Evolutionary conservation across 2,888 invertebrate species (phyloP).

Genomic region (Cryptosula pallasiana): DNA sequence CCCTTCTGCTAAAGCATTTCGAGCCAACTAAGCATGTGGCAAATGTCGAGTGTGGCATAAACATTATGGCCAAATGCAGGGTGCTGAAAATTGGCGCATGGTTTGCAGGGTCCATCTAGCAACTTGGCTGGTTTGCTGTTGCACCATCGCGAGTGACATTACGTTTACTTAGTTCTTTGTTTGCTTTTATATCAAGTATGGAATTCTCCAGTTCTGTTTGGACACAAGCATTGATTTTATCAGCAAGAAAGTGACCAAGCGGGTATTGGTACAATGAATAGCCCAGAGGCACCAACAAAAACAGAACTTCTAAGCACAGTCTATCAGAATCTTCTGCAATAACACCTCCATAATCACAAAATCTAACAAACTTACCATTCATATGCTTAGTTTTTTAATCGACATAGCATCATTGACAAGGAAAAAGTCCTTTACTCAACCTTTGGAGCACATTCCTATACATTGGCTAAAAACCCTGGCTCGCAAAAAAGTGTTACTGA

Average conservation of each 20-base stretch:
- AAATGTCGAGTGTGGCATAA: not conserved
- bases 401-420: too few species aligned
- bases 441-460: not conserved
- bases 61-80: not conserved
- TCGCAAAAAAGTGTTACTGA: not conserved
- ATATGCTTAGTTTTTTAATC: not conserved
- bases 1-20: too few species aligned
- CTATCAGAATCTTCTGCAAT: not conserved
- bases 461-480: not conserved
- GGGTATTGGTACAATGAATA: not conserved
- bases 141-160: not conserved
- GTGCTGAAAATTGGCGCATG: not conserved
- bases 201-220: not conserved
- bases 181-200: not conserved
- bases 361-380: not conserved
- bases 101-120: not conserved
- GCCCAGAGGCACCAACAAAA: not conserved
- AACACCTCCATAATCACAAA: constrained; percentile 2
- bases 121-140: too few species aligned
- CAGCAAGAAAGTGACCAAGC: not conserved
- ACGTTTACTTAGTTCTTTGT: not conserved
- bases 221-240: not conserved
- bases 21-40: too few species aligned
- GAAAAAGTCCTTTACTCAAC: not conserved
- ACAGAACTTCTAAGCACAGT: not conserved